These are phyloP conservation scores for Lasioglossum morio DNA, from an alignment of 2,888 invertebrate genomes.

Conservation along the genomic window DNA sequence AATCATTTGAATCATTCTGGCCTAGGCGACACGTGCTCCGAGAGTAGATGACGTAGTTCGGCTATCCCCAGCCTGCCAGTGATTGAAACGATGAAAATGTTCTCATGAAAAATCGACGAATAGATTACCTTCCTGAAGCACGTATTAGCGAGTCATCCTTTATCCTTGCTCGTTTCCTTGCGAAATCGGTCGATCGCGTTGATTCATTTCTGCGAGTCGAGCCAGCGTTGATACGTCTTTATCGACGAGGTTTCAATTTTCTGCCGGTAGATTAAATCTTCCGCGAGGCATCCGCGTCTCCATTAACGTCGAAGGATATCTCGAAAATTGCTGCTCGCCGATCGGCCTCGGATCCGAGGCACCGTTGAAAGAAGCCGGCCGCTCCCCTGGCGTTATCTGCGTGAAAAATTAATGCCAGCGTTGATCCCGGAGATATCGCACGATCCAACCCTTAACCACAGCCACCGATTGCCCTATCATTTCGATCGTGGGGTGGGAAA, in stretches of 20 bases:
- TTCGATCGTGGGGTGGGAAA: slow-evolving; percentile 51
- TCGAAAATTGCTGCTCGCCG: slow-evolving; percentile 16
- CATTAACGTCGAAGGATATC: slow-evolving; percentile 14
- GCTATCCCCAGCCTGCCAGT: too few relatives aligned
- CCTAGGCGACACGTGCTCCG: too few relatives aligned
- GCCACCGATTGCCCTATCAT: slow-evolving; percentile 66
- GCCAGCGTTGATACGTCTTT: slow-evolving; percentile 30
- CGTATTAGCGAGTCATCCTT: neutral
- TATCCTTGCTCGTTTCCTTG: too few relatives aligned
- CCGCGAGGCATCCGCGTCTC: slow-evolving; percentile 3
- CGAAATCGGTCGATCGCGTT: neutral
- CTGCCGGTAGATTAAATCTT: slow-evolving; percentile 9
- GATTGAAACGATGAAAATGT: neutral
- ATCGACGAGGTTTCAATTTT: slow-evolving; percentile 13
- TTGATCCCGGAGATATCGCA: slow-evolving; percentile 50
- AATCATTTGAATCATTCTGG: too few relatives aligned
- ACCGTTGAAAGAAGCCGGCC: neutral
- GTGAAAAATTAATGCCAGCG: slow-evolving; percentile 56
- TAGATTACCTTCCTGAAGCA: neutral
- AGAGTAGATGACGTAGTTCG: too few relatives aligned
- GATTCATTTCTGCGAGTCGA: neutral
- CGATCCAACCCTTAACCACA: slow-evolving; percentile 56
- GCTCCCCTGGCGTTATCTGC: slow-evolving; percentile 49
- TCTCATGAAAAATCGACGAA: neutral
- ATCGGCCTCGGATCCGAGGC: slow-evolving; percentile 22